phyloP scores from a whole-genome alignment of 2,113 vertebrate genomes.

The Nicator chloris region DNA sequence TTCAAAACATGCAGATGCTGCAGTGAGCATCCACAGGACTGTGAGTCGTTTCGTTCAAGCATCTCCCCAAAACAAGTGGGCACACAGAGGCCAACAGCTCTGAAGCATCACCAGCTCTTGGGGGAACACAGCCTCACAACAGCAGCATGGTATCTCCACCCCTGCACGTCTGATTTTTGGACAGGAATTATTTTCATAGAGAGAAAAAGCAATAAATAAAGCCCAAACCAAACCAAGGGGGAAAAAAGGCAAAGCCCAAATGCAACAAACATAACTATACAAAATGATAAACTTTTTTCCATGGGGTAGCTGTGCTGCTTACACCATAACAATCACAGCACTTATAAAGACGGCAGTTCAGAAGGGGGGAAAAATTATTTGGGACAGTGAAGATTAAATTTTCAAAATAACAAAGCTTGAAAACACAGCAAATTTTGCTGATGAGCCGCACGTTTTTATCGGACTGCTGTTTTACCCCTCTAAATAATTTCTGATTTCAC shows the following conservation, averaged over 20 bases:
- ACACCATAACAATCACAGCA: neutral
- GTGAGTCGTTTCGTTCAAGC: neutral
- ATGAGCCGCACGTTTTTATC: neutral
- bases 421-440: too few relatives aligned
- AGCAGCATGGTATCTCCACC: neutral
- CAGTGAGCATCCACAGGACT: neutral
- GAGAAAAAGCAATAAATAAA: neutral
- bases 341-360: rapidly evolving
- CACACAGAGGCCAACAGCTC: neutral
- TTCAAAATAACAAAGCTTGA: neutral
- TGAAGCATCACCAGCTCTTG: neutral
- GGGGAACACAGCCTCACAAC: neutral
- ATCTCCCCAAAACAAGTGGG: neutral
- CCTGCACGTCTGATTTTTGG: neutral
- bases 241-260: rapidly evolving
- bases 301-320: neutral
- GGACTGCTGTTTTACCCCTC: rapidly evolving
- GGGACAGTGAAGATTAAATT: neutral
- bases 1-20: neutral
- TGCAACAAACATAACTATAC: neutral
- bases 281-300: neutral
- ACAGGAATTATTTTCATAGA: neutral
- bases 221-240: rapidly evolving
- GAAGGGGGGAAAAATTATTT: rapidly evolving
- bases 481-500: neutral